Conservation (phyloP, 2,888 invertebrate genomes). For the Carabus problematicus region DNA sequence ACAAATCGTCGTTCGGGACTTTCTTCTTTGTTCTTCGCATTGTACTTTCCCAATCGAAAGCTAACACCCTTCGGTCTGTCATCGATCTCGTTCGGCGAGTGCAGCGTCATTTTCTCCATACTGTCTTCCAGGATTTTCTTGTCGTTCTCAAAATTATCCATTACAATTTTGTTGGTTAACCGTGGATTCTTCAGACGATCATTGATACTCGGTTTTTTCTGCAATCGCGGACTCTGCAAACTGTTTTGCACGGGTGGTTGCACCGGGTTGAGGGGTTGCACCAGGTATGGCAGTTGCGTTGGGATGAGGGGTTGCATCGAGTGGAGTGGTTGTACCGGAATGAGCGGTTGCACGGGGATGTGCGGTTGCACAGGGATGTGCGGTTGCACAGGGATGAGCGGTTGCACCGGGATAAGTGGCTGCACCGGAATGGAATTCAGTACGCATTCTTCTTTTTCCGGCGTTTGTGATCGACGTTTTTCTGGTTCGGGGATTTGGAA, state of each 20-base stretch:
- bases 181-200: constrained; percentile 32
- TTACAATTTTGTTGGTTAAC: constrained; percentile 7
- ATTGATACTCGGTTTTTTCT: constrained; percentile 30
- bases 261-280: background rate
- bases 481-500: constrained; percentile 10
- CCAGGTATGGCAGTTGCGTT: constrained; percentile 6
- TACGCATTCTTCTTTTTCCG: constrained; percentile 23
- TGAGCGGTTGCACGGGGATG: background rate
- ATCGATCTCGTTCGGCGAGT: constrained; percentile 7
- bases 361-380: background rate
- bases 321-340: background rate
- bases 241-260: constrained; percentile 10
- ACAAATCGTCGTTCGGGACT: constrained; percentile 14
- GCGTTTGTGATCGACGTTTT: constrained; percentile 25
- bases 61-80: constrained; percentile 42
- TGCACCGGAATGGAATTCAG: background rate
- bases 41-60: constrained; percentile 42
- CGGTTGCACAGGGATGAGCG: background rate
- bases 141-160: constrained; percentile 23
- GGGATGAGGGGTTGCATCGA: too few species aligned
- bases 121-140: constrained; percentile 15
- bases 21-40: constrained; percentile 25
- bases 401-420: background rate
- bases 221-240: constrained; percentile 23
- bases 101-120: too few species aligned